phyloP scores from a whole-genome alignment of 1,140 invertebrate genomes.

The Heliothis virescens region DNA sequence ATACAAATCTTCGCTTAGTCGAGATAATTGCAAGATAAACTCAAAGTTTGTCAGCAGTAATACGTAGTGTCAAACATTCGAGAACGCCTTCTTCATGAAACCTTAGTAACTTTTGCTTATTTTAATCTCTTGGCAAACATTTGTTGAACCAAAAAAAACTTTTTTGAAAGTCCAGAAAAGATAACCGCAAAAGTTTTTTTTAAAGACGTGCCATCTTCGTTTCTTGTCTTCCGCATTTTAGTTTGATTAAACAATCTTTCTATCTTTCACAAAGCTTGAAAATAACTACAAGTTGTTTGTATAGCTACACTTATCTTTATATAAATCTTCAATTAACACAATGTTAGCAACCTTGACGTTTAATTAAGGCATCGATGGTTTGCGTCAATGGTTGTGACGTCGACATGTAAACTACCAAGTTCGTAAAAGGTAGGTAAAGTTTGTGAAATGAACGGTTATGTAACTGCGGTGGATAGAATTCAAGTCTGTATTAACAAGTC shows the following conservation, averaged over 20 bases:
- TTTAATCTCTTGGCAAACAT: neutral
- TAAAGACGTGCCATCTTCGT: no score
- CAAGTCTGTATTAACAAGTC: no score
- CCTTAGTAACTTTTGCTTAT: neutral
- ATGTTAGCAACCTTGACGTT: constrained; percentile 20
- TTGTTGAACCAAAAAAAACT: neutral
- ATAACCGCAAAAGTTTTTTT: neutral
- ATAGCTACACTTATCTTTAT: no score
- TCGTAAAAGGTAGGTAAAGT: no score
- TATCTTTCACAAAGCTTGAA: no score
- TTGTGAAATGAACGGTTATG: neutral
- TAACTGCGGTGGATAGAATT: neutral
- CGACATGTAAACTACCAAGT: constrained; percentile 4
- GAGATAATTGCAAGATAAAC: no score
- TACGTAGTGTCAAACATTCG: neutral
- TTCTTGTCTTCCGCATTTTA: neutral
- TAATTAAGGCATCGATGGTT: constrained; percentile 25
- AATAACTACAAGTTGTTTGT: no score
- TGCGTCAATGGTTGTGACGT: constrained; percentile 10
- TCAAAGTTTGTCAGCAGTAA: no score
- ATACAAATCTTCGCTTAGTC: no score
- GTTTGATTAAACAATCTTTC: neutral
- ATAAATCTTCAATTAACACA: constrained; percentile 3
- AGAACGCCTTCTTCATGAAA: neutral
- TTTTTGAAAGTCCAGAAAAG: neutral